Base-by-base conservation (phyloP, 2,888 invertebrate species). In the Mylabris sibirica region DNA sequence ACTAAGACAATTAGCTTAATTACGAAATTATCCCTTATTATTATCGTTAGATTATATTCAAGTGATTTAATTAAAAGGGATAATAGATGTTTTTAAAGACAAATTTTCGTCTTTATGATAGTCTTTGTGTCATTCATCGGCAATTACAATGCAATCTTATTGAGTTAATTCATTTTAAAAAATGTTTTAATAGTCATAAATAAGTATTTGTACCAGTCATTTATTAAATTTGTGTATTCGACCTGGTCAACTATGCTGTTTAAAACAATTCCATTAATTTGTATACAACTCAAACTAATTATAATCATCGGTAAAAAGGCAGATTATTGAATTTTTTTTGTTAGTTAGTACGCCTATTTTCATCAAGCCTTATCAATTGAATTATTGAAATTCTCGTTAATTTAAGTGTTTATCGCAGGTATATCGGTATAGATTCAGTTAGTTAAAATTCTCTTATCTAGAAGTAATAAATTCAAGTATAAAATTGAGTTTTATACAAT, bases 131-230 rank as follows among this genome's bases (percentile, higher is more conserved):
- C 60, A 60, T 38, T 35, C 38, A 60, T 3, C n/a, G 34, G 12
- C 61, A 61, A 61, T 61, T 61, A 61, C 61, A 41, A 41, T 61
- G 38, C 61, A 22, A 2, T 61, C 35, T 61, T 61, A 61, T 61
- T 61, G 24, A 38, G 38, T 61, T 61, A 61, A 61, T 38, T 22
- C 61, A 24, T n/a, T 61, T 61, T 61, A 61, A 61, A 38, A 38
- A 61, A 61, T 61, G 61, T 61, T 61, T 61, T 61, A 61, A 61
- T 61, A 61, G 61, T 20, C 14, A 20, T 38, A 38, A n/a, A n/a
- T 8, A 57, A 57, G 57, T 22, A 57, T 57, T 57, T 57, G 24
- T 57, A 57, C 22, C 57, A 57, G 24, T 57, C 57, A 20, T 57
- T 57, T 57, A 57, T 57, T 24, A 24, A 57, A 57, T 57, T 57